Base-by-base conservation (phyloP, 2,888 invertebrate genomes). In the Halictus ligatus region DNA sequence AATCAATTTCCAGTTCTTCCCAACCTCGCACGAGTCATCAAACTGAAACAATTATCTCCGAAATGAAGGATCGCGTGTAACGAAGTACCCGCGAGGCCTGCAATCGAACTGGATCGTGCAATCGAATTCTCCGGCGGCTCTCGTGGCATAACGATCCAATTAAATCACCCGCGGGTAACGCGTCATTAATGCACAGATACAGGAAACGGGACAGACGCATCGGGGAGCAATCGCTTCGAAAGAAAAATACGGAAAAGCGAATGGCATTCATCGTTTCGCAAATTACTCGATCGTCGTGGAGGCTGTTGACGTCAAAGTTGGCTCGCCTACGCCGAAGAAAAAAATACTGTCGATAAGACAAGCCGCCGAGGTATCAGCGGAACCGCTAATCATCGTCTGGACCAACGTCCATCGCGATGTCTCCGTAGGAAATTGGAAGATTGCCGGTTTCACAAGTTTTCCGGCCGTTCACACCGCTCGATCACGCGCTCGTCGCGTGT, bases 381-480 rank as follows among this genome's bases (percentile, higher is more conserved):
- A 85, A 79, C 73, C 72, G 72, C 75, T 84, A 79, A 73, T 84
- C 79, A 7, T 5, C 25, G 50, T 72, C 46, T 67, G 75, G 75
- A 67, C 72, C 79, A 84, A 84, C n/a, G 85, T 85, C 64, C 79
- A 85, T 13, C 15, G 40, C 25, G 79, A 84, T 78, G 78, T 46
- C 21, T 40, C 21, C 54, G 35, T 46, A 72, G 79, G 67, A 84
- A 84, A 86, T 87, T 86, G 72, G 75, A 78, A 72, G 83, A 86
- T 83, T 40, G 35, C 43, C 48, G 13, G 73, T 7, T 54, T 43
- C 69, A 21, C 25, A 10, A 35, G 69, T 86, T 78, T 69, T 76
- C 67, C 50, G 25, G 13, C 5, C 21, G 10, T 40, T n/a, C n/a
- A 15, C 46, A n/a, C 35, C 10, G 40, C 74, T 67, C 18, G 18